Percentiles rank a stretch among this genome's conserved stretches.
phyloP scores from a whole-genome alignment of 2,888 invertebrate genomes.

The Oxyscelio sp. region DNA sequence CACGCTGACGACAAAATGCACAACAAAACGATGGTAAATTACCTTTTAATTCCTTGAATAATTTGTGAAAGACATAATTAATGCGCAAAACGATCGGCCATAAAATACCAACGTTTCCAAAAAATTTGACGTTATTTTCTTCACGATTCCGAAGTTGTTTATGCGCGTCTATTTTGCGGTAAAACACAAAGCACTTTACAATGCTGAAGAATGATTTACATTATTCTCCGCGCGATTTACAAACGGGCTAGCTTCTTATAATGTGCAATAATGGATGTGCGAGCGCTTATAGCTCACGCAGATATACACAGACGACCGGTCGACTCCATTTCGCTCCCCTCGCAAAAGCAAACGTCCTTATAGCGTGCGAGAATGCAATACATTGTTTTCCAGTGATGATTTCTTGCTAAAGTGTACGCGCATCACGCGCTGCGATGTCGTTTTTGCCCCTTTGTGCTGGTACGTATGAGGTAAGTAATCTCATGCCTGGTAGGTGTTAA shows the following conservation, averaged over 20 bases:
- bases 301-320: constrained; percentile 36
- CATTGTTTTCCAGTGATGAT: constrained; percentile 78
- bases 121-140: constrained; percentile 60
- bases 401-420: constrained; percentile 66
- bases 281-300: constrained; percentile 58
- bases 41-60: constrained; percentile 16
- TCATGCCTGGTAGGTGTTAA: constrained; percentile 48
- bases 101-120: constrained; percentile 55
- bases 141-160: constrained; percentile 63
- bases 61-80: constrained; percentile 48
- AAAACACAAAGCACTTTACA: constrained; percentile 79
- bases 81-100: constrained; percentile 33
- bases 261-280: constrained; percentile 82
- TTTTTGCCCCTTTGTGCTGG: constrained; percentile 28
- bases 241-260: constrained; percentile 81
- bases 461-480: constrained; percentile 40
- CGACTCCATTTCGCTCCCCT: constrained; percentile 63
- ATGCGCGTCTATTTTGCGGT: constrained; percentile 71
- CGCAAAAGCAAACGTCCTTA: constrained; percentile 77
- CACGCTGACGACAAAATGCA: constrained; percentile 15
- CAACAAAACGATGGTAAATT: background rate
- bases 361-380: constrained; percentile 83
- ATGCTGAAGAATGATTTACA: constrained; percentile 84
- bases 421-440: constrained; percentile 49
- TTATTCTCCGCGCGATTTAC: constrained; percentile 82